These are phyloP conservation scores for Cyclina sinensis DNA, from an alignment of 1,140 invertebrate species.

Conservation along the genomic window DNA sequence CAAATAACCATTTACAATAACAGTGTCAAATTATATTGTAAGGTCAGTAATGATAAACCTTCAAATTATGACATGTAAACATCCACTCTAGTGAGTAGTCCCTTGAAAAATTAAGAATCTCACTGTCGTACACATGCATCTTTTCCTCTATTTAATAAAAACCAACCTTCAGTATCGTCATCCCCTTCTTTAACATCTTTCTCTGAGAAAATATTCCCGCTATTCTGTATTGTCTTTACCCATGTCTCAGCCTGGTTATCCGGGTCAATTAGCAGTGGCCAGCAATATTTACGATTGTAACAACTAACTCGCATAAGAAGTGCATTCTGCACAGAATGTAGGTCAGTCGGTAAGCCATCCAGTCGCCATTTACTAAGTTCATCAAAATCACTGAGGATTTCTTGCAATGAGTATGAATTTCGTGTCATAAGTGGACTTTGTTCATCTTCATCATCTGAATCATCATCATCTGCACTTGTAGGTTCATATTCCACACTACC, in stretches of 20 bases:
- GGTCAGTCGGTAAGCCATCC: slow-evolving; percentile 80
- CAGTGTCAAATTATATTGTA: no score
- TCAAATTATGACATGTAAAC: no score
- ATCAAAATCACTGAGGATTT: slow-evolving; percentile 85
- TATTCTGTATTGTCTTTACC: slow-evolving; percentile 82
- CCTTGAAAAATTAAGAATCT: no score
- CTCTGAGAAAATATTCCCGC: slow-evolving; percentile 79
- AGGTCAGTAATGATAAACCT: no score
- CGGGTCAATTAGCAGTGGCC: slow-evolving; percentile 86
- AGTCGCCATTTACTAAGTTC: slow-evolving; percentile 85
- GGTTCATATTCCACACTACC: slow-evolving; percentile 81
- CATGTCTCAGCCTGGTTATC: slow-evolving; percentile 85
- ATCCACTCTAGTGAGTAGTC: no score
- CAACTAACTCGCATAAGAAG: slow-evolving; percentile 83
- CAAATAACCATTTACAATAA: no score
- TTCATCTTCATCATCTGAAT: slow-evolving; percentile 80
- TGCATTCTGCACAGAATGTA: slow-evolving; percentile 85
- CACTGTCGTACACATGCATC: no score
- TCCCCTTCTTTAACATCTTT: slow-evolving; percentile 73
- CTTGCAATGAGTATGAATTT: slow-evolving; percentile 78
- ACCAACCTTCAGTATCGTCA: slow-evolving; percentile 72
- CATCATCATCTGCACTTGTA: slow-evolving; percentile 69
- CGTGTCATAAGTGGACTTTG: slow-evolving; percentile 74
- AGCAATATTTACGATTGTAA: slow-evolving; percentile 84
- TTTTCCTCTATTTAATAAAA: background rate